Evolutionary conservation across 2,888 invertebrate genomes (phyloP).

Genomic region (Apantesis nais): DNA sequence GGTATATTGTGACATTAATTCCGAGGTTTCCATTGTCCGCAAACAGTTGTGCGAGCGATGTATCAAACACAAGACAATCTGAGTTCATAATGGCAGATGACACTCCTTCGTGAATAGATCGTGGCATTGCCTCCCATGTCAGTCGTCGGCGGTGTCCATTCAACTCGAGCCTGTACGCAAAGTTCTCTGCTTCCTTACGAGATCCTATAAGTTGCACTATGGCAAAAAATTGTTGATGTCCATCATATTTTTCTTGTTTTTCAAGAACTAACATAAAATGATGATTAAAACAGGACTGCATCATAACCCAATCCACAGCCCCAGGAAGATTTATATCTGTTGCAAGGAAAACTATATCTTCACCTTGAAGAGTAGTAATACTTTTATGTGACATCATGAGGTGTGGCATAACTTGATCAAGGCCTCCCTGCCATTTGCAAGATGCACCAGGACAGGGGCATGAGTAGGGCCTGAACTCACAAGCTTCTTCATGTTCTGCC

Average conservation of each 20-base stretch:
- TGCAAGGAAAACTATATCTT: constrained; percentile 99
- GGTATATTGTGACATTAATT: constrained; percentile 99
- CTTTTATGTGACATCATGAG: constrained; percentile 98
- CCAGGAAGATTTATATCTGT: constrained; percentile 99
- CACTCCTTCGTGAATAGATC: constrained; percentile 99
- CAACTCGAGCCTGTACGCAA: constrained; percentile 98
- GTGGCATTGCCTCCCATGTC: constrained; percentile 99
- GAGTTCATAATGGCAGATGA: constrained; percentile 98
- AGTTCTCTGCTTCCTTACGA: constrained; percentile 99
- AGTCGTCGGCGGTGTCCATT: constrained; percentile 97
- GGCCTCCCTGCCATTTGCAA: constrained; percentile 99
- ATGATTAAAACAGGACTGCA: constrained; percentile 99
- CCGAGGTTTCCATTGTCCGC: constrained; percentile 99
- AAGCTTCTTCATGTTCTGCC: constrained; percentile 98
- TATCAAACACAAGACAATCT: constrained; percentile 99
- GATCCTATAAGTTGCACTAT: constrained; percentile 99
- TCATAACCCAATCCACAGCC: constrained; percentile 99
- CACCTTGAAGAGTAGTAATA: constrained; percentile 98
- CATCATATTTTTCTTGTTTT: constrained; percentile 99
- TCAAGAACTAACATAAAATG: constrained; percentile 99
- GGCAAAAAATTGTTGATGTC: constrained; percentile 98
- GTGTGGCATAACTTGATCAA: constrained; percentile 99
- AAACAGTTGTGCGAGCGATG: constrained; percentile 98
- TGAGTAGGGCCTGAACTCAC: constrained; percentile 98
- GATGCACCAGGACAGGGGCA: constrained; percentile 99